phyloP scores from a whole-genome alignment of 2,888 invertebrate species.

The Agriotes lineatus region DNA sequence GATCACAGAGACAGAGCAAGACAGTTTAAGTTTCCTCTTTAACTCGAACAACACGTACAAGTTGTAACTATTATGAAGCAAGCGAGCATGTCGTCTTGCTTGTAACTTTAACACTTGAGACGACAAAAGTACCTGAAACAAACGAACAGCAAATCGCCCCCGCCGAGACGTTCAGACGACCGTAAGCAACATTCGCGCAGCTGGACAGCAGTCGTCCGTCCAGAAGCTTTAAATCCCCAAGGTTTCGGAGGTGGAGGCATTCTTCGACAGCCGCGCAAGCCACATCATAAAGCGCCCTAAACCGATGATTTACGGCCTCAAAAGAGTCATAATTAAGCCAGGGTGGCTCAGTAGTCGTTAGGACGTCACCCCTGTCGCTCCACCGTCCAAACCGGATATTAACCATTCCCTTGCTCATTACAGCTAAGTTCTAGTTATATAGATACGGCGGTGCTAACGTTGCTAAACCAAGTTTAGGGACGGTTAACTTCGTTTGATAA shows the following conservation, averaged over 20 bases:
- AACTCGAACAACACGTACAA: too few species aligned
- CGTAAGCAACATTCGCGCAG: too few species aligned
- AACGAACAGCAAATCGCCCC: too few species aligned
- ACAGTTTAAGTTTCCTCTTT: too few species aligned
- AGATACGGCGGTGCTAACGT: slow-evolving; percentile 47
- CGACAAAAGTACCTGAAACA: too few species aligned
- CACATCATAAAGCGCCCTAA: slow-evolving; percentile 54
- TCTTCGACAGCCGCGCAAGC: background rate
- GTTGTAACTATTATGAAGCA: too few species aligned
- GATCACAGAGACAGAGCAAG: too few species aligned
- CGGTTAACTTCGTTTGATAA: slow-evolving; percentile 43
- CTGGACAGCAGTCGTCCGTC: too few species aligned
- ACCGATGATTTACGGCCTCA: slow-evolving; percentile 58
- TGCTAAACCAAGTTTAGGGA: slow-evolving; percentile 45
- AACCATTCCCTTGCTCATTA: slow-evolving; percentile 58
- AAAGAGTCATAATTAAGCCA: slow-evolving; percentile 58
- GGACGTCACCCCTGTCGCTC: slow-evolving; percentile 57
- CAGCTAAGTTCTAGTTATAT: slow-evolving; percentile 47
- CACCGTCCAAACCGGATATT: slow-evolving; percentile 59
- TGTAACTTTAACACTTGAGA: too few species aligned
- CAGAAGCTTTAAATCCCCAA: too few species aligned
- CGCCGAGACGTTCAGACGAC: too few species aligned
- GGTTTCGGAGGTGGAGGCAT: background rate
- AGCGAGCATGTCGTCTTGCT: too few species aligned
- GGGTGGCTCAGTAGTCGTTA: slow-evolving; percentile 53